Evolutionary conservation across 2,888 invertebrate species (phyloP).

Genomic region (Hirtodrosophila duncani): DNA sequence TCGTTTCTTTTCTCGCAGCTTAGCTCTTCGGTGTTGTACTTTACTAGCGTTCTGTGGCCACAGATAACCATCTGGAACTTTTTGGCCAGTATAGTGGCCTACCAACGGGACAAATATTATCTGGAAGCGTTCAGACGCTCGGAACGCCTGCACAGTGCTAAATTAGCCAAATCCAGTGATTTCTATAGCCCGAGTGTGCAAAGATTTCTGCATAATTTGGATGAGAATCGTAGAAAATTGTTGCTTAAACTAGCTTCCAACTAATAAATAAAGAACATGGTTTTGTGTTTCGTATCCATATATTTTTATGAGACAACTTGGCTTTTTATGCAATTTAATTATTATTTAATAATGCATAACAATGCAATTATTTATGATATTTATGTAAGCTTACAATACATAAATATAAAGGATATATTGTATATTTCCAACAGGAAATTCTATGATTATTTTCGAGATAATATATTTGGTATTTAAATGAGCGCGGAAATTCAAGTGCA

Average conservation of each 20-base stretch:
- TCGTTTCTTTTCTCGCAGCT: constrained; percentile 79
- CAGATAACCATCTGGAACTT: constrained; percentile 96
- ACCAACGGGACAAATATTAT: constrained; percentile 81
- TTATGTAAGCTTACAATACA: too few species aligned
- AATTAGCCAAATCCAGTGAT: constrained; percentile 46
- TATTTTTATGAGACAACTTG: too few species aligned
- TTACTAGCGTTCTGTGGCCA: constrained; percentile 96
- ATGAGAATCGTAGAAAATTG: constrained; percentile 58
- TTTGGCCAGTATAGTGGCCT: constrained; percentile 90
- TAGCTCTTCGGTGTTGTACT: constrained; percentile 87
- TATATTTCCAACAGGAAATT: too few species aligned
- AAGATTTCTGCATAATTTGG: constrained; percentile 60
- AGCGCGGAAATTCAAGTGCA: too few species aligned
- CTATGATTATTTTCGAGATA: too few species aligned
- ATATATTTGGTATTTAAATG: too few species aligned
- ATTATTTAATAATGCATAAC: too few species aligned
- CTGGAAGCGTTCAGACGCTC: constrained; percentile 41
- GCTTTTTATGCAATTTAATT: too few species aligned
- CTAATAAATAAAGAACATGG: too few species aligned
- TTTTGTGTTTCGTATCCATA: too few species aligned
- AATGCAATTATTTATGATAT: too few species aligned
- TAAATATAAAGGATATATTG: too few species aligned
- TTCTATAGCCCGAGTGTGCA: constrained; percentile 65
- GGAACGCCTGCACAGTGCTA: constrained; percentile 39
- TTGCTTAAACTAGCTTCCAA: constrained; percentile 51